These are phyloP conservation scores for Parazoanthus atlanticus DNA, from an alignment of 92 coral and sea anemone genomes.

Conservation along the genomic window DNA sequence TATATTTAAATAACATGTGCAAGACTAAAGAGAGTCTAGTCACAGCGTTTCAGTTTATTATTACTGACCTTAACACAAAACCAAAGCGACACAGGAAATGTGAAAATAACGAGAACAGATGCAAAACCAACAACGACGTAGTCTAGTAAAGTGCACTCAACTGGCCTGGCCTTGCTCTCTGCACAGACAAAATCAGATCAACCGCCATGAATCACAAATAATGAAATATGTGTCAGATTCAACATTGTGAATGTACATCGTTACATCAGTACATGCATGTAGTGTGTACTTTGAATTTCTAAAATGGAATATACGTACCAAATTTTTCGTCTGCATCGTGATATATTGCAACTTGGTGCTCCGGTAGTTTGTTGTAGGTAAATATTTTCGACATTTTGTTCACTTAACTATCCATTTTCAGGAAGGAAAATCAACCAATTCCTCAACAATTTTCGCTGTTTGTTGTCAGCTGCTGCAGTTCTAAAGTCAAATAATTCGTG, in stretches of 20 bases:
- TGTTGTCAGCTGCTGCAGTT: conserved; percentile 2
- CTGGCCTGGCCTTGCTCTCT: conserved; percentile 53
- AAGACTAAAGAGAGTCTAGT: too few relatives aligned
- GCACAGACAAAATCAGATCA: conserved; percentile 22
- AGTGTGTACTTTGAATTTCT: too few relatives aligned
- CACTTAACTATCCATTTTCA: not conserved
- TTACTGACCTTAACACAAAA: conserved; percentile 90
- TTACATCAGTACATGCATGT: too few relatives aligned
- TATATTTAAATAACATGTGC: too few relatives aligned
- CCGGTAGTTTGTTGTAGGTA: conserved; percentile 83
- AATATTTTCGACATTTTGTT: conserved; percentile 69
- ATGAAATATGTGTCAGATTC: not conserved
- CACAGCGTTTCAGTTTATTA: too few relatives aligned
- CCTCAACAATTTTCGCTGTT: not conserved
- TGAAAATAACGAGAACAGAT: conserved; percentile 62
- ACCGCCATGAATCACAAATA: not conserved
- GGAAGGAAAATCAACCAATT: not conserved
- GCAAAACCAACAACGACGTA: conserved; percentile 64
- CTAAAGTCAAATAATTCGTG: not conserved
- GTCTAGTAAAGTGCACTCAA: conserved; percentile 55
- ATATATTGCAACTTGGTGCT: conserved; percentile 85
- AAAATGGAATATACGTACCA: conserved; percentile 36
- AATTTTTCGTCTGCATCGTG: conserved; percentile 66
- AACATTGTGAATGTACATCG: not conserved
- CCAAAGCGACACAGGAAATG: conserved; percentile 87